These are phyloP conservation scores for Vidua macroura DNA, from an alignment of 2,113 vertebrate species.

Conservation along the genomic window DNA sequence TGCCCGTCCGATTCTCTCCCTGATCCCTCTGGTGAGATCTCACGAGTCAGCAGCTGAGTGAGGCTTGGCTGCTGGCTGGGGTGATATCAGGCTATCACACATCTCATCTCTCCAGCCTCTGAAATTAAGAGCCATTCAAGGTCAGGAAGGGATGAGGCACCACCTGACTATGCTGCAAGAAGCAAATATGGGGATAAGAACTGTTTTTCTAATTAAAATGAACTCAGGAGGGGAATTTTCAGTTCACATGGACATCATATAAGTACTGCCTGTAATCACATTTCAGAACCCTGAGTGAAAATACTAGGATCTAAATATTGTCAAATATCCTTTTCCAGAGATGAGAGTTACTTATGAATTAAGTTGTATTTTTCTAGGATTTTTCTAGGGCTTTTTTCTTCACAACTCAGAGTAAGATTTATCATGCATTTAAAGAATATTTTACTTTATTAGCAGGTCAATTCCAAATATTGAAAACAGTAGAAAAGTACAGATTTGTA, in stretches of 20 bases:
- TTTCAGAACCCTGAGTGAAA: not conserved
- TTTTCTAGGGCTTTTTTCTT: not conserved
- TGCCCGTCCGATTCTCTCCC: not conserved
- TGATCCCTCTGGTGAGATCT: not conserved
- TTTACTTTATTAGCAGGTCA: not conserved
- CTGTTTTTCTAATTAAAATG: not conserved
- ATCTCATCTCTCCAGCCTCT: not conserved
- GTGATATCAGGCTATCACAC: not conserved
- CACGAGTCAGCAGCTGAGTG: accelerated
- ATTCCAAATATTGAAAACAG: not conserved
- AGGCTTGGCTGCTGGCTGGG: not conserved
- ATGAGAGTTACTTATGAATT: not conserved
- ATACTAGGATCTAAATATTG: not conserved
- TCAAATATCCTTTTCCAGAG: not conserved
- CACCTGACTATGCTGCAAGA: not conserved
- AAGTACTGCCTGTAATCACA: not conserved
- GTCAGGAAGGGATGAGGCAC: not conserved
- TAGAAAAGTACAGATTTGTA: not conserved
- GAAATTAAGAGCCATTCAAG: not conserved
- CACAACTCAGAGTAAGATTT: not conserved
- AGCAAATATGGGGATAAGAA: not conserved
- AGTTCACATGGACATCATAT: not conserved
- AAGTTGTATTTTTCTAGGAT: not conserved
- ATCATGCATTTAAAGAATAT: not conserved
- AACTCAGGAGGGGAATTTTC: not conserved